Evolutionary conservation across 1,140 invertebrate genomes (phyloP), one percentile per base, ranked within the genome.

Genomic region (Anastatus disparis): DNA sequence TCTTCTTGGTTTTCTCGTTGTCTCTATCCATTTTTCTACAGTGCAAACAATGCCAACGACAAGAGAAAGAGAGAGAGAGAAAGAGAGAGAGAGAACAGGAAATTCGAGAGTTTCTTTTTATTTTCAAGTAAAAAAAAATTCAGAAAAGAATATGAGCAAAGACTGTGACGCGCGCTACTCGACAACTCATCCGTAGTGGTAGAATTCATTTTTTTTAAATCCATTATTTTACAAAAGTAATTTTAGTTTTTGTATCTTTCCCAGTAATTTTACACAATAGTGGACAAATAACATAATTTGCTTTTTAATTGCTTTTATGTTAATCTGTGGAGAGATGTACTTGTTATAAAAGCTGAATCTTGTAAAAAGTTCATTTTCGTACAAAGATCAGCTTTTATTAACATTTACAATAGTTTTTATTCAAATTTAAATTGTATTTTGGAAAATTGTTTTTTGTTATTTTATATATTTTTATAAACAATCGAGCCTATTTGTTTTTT

Each of bases 41-140:
- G 26, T 1, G 26, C 53, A 68, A 61, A 68, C 55, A 61, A 68
- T 68, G 56, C 44, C 67, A 20, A 2, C 1, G 31, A 61, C 56
- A 29, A 52, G 46, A n/a, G n/a, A n/a, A n/a, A n/a, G n/a, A n/a
- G n/a, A n/a, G n/a, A n/a, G n/a, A n/a, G n/a, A n/a, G n/a, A n/a
- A n/a, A n/a, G n/a, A n/a, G n/a, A n/a, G n/a, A n/a, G n/a, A 3
- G 15, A 62, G 24, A 62, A n/a, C 10, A 69, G 58, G 35, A 69
- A 53, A 69, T 62, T 53, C 48, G 48, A 68, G 29, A 40, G 35
- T 56, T 20, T 12, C 27, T 20, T 48, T 17, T 50, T 55, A 24
- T 44, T 55, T 62, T 48, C 44, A 55, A 44, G 59, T 10, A 67
- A 24, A 40, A 48, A 59, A 15, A 42, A 20, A 1, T 48, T 3